A percentile compares a stretch with the other conserved stretches of the same genome.
Conservation (phyloP, 2,113 vertebrate species). For the Blennius ocellaris region DNA sequence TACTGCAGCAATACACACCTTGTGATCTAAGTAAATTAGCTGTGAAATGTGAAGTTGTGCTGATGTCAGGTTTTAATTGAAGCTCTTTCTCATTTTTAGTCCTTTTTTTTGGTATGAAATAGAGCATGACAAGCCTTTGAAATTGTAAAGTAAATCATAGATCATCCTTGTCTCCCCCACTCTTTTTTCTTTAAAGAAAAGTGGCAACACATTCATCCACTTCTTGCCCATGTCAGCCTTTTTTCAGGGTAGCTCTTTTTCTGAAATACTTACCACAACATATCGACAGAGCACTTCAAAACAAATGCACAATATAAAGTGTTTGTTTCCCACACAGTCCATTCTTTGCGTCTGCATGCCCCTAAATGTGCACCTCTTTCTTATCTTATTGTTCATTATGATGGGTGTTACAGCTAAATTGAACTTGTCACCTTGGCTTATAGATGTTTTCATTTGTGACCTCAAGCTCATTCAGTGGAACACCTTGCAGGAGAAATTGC, state of each 20-base stretch:
- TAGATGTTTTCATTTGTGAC: slow-evolving; percentile 53
- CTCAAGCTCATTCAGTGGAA: slow-evolving; percentile 23
- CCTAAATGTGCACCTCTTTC: slow-evolving; percentile 31
- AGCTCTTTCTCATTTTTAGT: slow-evolving; percentile 5
- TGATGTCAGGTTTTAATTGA: slow-evolving; percentile 54
- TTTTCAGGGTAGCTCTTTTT: slow-evolving; percentile 14
- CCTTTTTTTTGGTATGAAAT: slow-evolving; percentile 26
- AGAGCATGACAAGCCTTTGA: slow-evolving; percentile 21
- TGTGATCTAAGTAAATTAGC: slow-evolving; percentile 51
- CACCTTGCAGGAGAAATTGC: slow-evolving; percentile 35
- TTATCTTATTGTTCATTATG: slow-evolving; percentile 38
- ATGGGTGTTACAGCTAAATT: slow-evolving; percentile 44
- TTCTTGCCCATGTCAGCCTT: slow-evolving; percentile 13
- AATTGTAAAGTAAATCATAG: slow-evolving; percentile 29
- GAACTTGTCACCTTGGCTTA: slow-evolving; percentile 39
- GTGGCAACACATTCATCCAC: slow-evolving; percentile 14
- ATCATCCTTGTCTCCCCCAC: not conserved
- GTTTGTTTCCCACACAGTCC: slow-evolving; percentile 7
- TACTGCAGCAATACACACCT: slow-evolving; percentile 34
- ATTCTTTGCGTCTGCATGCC: slow-evolving; percentile 6
- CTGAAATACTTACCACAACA: slow-evolving; percentile 1
- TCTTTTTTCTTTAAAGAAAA: slow-evolving; percentile 20
- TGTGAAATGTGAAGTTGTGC: slow-evolving; percentile 57
- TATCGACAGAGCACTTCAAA: slow-evolving; percentile 4
- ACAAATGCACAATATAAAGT: slow-evolving; percentile 22